Evolutionary conservation across 1,140 invertebrate species (phyloP).

Genomic region (Palaemon carinicauda): DNA sequence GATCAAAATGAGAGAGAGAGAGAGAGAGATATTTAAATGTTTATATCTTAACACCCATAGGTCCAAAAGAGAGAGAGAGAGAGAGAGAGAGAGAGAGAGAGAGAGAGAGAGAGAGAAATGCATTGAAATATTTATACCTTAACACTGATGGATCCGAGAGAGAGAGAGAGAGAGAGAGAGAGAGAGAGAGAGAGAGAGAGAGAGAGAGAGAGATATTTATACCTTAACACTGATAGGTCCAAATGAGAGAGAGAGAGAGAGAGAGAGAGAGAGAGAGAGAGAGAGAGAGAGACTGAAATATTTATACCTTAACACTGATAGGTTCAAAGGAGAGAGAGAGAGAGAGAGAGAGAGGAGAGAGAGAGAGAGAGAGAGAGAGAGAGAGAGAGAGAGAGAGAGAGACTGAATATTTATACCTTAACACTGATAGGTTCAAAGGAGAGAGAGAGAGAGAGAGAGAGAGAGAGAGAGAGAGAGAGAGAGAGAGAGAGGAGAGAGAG

Average conservation of each 20-base stretch:
- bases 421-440: not conserved
- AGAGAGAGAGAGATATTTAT: not conserved
- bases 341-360: not conserved
- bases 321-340: not conserved
- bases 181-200: not conserved
- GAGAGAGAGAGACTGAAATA: not conserved
- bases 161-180: not conserved
- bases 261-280: not conserved
- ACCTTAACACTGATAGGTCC: too few species aligned
- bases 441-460: not conserved
- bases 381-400: not conserved
- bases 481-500: not conserved
- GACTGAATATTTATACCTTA: not conserved
- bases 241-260: not conserved
- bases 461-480: not conserved
- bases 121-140: too few species aligned
- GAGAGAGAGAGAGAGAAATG: not conserved
- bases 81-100: not conserved
- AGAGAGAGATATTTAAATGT: too few species aligned
- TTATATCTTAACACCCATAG: too few species aligned
- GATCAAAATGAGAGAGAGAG: too few species aligned
- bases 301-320: not conserved
- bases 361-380: not conserved
- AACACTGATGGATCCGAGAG: too few species aligned
- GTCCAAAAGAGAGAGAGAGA: not conserved